phyloP scores from a whole-genome alignment of 30 jellyfish, hydroid and myxozoan species.

The Sanderia malayensis region DNA sequence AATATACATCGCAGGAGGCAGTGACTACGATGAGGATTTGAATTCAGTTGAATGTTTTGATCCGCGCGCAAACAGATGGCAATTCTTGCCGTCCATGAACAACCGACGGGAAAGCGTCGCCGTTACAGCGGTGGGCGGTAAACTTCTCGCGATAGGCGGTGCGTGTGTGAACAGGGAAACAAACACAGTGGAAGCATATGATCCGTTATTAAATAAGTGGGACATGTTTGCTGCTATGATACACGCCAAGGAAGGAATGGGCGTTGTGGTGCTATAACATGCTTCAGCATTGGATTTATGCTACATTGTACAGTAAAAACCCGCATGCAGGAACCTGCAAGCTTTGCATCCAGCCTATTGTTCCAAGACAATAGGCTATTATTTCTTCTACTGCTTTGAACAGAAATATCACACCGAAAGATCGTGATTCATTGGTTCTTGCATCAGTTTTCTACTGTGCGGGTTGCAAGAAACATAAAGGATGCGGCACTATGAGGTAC shows the following conservation, averaged over 20 bases:
- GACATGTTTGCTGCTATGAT: constrained; percentile 47
- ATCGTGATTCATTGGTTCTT: too few relatives aligned
- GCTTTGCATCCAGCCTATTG: too few relatives aligned
- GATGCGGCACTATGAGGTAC: too few relatives aligned
- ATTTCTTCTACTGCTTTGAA: too few relatives aligned
- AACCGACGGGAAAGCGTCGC: constrained; percentile 74
- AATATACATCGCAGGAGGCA: constrained; percentile 66
- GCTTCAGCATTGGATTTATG: too few relatives aligned
- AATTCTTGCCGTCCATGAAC: constrained; percentile 65
- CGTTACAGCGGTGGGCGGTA: constrained; percentile 51
- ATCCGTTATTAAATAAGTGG: constrained; percentile 70
- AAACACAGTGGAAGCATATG: constrained; percentile 52
- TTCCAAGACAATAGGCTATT: too few relatives aligned
- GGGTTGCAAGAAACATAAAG: too few relatives aligned
- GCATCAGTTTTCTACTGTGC: too few relatives aligned
- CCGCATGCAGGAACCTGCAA: too few relatives aligned
- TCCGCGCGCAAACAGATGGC: constrained; percentile 80
- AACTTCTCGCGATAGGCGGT: constrained; percentile 68
- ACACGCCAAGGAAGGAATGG: constrained; percentile 71
- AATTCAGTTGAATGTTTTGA: constrained; percentile 69
- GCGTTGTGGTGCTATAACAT: constrained; percentile 47
- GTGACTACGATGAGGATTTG: constrained; percentile 65
- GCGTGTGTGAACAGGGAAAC: constrained; percentile 63
- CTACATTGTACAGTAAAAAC: too few relatives aligned
- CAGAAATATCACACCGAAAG: too few relatives aligned